A percentile compares a stretch with the other conserved stretches of the same genome.
Conservation (phyloP, 2,113 vertebrate species). For the Cryptomyrus ogoouensis region DNA sequence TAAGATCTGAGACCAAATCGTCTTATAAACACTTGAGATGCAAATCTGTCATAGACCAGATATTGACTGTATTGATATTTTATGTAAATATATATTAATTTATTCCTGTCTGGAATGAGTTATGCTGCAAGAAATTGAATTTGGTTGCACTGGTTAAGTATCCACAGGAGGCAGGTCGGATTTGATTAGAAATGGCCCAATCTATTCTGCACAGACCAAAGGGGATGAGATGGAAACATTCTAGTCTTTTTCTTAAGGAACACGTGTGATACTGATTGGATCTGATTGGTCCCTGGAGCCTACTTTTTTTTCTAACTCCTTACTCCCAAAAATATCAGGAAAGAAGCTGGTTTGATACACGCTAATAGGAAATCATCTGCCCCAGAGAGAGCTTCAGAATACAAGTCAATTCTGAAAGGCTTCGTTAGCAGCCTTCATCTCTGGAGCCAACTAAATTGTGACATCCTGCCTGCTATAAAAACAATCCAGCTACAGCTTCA, state of each 20-base stretch:
- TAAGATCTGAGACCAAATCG: neutral
- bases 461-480: neutral
- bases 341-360: neutral
- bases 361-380: neutral
- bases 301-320: neutral
- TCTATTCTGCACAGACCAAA: neutral
- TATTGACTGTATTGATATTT: neutral
- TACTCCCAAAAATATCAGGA: neutral
- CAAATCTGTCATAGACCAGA: neutral
- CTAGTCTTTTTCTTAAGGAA: neutral
- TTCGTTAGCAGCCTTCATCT: neutral
- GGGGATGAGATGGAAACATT: neutral
- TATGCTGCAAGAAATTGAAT: conserved; percentile 5
- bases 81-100: conserved; percentile 15
- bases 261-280: neutral
- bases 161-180: neutral
- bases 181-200: neutral
- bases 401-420: neutral
- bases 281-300: neutral
- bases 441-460: neutral
- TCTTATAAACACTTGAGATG: neutral
- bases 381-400: neutral
- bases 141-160: neutral
- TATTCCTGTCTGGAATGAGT: conserved; percentile 21
- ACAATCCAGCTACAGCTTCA: neutral